Conservation (phyloP, 2,113 vertebrate species). For the Mirza zaza region DNA sequence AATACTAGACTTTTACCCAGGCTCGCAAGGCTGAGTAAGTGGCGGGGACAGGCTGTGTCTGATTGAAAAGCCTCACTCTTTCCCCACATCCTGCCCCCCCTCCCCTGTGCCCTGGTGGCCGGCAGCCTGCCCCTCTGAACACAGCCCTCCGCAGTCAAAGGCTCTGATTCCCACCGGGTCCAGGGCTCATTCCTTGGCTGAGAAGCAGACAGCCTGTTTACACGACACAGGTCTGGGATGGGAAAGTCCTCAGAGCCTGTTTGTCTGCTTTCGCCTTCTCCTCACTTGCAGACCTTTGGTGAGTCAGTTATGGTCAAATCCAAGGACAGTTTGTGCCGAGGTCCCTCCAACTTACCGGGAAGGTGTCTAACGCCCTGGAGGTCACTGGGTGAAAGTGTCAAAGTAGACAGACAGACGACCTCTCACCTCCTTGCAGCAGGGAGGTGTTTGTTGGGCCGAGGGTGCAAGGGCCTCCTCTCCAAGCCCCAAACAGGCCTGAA, state of each 20-base stretch:
- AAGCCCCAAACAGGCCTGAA: conserved; percentile 65
- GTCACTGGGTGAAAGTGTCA: conserved; percentile 74
- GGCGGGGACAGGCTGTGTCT: background rate
- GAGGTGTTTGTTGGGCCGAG: conserved; percentile 60
- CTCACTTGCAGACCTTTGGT: conserved; percentile 1
- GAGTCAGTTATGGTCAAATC: conserved; percentile 45
- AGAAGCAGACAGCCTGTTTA: conserved; percentile 13
- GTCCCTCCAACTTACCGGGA: conserved; percentile 21
- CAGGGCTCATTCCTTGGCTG: background rate
- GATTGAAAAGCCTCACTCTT: background rate
- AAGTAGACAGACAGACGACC: conserved; percentile 77
- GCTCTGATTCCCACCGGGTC: background rate
- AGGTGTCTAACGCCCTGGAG: conserved; percentile 46
- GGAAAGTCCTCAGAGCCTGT: background rate
- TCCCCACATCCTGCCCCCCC: background rate
- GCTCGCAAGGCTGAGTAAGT: background rate
- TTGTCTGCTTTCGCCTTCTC: conserved; percentile 50
- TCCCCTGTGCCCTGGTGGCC: background rate
- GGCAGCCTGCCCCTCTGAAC: background rate
- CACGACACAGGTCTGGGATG: conserved; percentile 24
- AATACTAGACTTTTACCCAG: background rate
- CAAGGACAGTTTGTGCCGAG: conserved; percentile 54
- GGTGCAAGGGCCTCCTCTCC: conserved; percentile 42
- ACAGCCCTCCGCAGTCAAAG: background rate
- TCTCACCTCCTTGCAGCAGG: background rate